A percentile compares a stretch with the other conserved stretches of the same genome.
Conservation (phyloP, 2,797 vertebrate species). For the Trichosurus vulpecula region DNA sequence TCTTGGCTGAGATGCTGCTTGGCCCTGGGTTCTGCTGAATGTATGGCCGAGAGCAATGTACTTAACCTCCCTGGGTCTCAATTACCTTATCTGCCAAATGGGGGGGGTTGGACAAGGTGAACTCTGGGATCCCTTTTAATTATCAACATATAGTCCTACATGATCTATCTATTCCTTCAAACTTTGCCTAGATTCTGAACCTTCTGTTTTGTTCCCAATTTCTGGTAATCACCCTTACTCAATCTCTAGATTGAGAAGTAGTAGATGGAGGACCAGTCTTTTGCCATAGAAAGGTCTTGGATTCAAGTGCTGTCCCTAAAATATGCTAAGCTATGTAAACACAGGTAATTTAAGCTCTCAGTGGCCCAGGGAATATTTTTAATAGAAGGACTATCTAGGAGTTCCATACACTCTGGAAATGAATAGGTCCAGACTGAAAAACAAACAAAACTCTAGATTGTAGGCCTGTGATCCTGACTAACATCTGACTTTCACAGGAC, state of each 20-base stretch:
- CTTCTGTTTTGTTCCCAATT: not conserved
- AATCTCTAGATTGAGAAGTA: not conserved
- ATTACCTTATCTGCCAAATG: not conserved
- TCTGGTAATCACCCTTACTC: not conserved
- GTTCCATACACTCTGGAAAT: not conserved
- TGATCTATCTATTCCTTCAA: not conserved
- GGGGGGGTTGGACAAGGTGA: not conserved
- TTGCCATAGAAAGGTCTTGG: not conserved
- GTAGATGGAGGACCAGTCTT: not conserved
- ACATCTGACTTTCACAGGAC: not conserved
- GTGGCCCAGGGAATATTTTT: not conserved
- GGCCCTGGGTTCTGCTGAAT: not conserved
- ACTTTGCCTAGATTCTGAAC: not conserved
- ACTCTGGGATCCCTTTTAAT: not conserved
- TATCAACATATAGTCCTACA: not conserved
- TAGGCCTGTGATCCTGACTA: not conserved
- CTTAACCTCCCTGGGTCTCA: not conserved
- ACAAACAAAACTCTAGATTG: not conserved
- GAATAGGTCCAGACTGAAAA: not conserved
- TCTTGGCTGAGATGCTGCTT: not conserved
- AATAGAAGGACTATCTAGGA: not conserved
- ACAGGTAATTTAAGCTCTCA: not conserved
- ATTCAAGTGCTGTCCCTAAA: not conserved
- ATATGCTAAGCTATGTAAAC: not conserved
- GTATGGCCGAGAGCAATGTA: not conserved